These are phyloP conservation scores for Oncorhynchus tshawytscha DNA, from an alignment of 2,113 vertebrate species.

Conservation along the genomic window DNA sequence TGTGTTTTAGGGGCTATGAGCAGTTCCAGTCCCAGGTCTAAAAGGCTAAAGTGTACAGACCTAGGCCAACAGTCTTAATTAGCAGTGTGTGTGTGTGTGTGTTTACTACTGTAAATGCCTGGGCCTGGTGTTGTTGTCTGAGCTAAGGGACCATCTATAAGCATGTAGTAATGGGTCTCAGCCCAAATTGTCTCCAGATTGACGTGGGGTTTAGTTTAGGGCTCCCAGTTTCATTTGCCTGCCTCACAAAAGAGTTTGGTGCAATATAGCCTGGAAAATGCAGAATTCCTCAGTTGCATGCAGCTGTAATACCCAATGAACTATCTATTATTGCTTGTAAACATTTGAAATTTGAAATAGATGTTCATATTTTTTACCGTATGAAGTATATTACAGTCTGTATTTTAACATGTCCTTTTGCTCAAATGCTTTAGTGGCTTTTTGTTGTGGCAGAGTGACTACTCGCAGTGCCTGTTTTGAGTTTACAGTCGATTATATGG, in stretches of 20 bases:
- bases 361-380: too few relatives aligned
- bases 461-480: too few relatives aligned
- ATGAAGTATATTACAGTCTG: too few relatives aligned
- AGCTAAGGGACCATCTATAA: neutral
- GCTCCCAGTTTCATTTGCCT: neutral
- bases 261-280: too few relatives aligned
- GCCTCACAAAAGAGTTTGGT: neutral
- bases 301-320: too few relatives aligned
- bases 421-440: too few relatives aligned
- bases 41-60: neutral
- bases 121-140: conserved; percentile 2
- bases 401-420: too few relatives aligned
- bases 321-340: too few relatives aligned
- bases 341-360: too few relatives aligned
- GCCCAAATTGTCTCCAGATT: neutral
- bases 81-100: conserved; percentile 8
- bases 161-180: neutral
- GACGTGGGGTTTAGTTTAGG: neutral
- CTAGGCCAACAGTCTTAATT: conserved; percentile 1
- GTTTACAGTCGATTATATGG: too few relatives aligned
- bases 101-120: neutral
- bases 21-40: neutral
- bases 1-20: neutral
- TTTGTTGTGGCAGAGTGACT: too few relatives aligned
- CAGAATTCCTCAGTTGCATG: too few relatives aligned